Base-by-base conservation (phyloP, 2,113 vertebrate species). In the Zapus hudsonius region DNA sequence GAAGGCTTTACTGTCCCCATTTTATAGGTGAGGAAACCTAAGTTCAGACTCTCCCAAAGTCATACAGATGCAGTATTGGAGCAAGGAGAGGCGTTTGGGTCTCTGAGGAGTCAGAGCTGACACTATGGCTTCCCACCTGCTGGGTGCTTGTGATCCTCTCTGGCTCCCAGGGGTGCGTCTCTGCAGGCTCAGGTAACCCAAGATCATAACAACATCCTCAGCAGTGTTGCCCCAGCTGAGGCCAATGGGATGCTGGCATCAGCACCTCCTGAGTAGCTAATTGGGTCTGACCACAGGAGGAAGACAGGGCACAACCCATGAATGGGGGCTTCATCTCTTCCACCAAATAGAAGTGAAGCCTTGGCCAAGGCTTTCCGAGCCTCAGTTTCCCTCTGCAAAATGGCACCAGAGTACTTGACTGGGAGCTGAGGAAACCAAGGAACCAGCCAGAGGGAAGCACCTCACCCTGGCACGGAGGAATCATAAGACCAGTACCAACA, bases 151-250 rank as follows among this genome's bases (percentile, higher is more conserved):
- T 59, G 63, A 59, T 25, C 74, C 42, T 82, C 74, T 31, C 67
- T 29, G 12, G 57, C 69, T 52, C 47, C 76, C 75, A 25, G 13
- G 74, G 38, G 73, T 78, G 64, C 42, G 47, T 66, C 67, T 72
- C 80, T 17, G 19, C 33, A n/a, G 27, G 76, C 84, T 93, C 94
- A 91, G 93, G 81, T 89, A 89, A 94, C 78, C 40, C 52, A 27
- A 82, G 87, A 90, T 95, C 95, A 79, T 61, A 87, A 76, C 13
- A 3, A 25, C 22, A 4, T 84, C 82, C 87, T 95, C 36, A 76
- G 78, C 86, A 5, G 93, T 0, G 36, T 33, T 36, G 25, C 19
- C 44, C 85, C 38, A 31, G 40, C 91, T 61, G 57, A 5, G 64
- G 64, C 85, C 69, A 72, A 52, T 76, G 64, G 36, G 27, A 40